Percentiles rank a stretch among this genome's conserved stretches.
These are phyloP conservation scores for Lasioglossum malachurum DNA, from an alignment of 2,888 invertebrate species.

Conservation along the genomic window DNA sequence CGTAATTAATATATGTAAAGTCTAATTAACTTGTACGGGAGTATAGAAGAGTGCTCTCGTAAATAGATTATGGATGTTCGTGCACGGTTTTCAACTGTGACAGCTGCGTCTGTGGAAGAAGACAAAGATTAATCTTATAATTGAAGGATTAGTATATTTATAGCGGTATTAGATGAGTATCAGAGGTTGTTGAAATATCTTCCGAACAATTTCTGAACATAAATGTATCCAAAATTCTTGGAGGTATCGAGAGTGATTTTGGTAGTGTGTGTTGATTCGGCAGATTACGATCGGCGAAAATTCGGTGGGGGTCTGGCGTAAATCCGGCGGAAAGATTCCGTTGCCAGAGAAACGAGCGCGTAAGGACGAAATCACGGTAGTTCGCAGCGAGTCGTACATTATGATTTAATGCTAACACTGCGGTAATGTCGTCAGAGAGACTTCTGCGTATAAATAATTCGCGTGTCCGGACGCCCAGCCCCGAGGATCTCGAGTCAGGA, in stretches of 20 bases:
- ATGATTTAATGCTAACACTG: conserved; percentile 85
- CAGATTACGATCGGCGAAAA: neutral
- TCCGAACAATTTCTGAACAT: neutral
- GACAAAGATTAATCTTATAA: neutral
- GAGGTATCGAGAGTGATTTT: neutral
- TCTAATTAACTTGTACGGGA: neutral
- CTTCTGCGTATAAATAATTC: conserved; percentile 85
- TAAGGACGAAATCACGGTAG: conserved; percentile 80
- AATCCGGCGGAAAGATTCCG: conserved; percentile 58
- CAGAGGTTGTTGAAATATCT: too few relatives aligned
- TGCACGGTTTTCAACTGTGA: neutral
- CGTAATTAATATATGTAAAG: neutral
- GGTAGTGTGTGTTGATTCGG: neutral
- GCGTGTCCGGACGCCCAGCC: conserved; percentile 83
- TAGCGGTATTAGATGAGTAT: neutral
- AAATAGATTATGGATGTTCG: conserved; percentile 7
- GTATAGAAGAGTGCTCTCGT: neutral
- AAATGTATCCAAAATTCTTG: neutral
- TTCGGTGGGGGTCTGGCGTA: conserved; percentile 26
- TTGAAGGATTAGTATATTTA: neutral
- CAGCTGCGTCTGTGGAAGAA: neutral
- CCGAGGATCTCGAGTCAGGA: conserved; percentile 78
- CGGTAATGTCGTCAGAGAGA: conserved; percentile 85
- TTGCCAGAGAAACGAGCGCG: conserved; percentile 73
- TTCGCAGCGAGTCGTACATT: conserved; percentile 84